A percentile compares a stretch with the other conserved stretches of the same genome.
phyloP scores from a whole-genome alignment of 2,113 vertebrate species.

The Brienomyrus longianalis region DNA sequence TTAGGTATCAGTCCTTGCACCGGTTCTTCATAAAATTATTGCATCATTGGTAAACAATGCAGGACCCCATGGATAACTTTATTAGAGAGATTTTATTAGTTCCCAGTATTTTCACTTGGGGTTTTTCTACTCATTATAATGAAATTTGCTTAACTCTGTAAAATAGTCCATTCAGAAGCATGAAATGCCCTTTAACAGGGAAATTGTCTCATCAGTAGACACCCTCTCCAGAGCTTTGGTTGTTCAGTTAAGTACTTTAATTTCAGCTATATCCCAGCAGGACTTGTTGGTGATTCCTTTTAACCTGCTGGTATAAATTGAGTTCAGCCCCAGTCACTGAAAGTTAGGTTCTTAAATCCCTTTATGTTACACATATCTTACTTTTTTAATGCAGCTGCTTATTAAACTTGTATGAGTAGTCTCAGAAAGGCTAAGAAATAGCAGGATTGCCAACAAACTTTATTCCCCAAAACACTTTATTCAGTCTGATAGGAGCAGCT shows the following conservation, averaged over 20 bases:
- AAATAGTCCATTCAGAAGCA: not conserved
- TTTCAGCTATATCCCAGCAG: not conserved
- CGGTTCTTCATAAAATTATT: not conserved
- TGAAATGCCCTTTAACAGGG: not conserved
- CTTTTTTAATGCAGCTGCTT: not conserved
- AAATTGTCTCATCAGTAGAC: not conserved
- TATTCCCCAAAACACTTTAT: constrained; percentile 31
- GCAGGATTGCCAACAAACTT: not conserved
- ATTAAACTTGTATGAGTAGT: not conserved
- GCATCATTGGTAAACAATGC: not conserved
- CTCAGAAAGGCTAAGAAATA: not conserved
- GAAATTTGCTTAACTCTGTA: not conserved
- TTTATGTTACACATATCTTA: not conserved
- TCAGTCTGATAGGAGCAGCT: constrained; percentile 2
- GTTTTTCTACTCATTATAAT: not conserved
- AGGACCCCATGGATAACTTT: not conserved
- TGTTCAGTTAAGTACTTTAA: not conserved
- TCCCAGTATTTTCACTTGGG: not conserved
- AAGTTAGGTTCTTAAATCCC: not conserved
- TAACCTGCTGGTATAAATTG: not conserved
- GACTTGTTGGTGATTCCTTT: not conserved
- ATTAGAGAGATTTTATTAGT: not conserved
- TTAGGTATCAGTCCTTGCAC: not conserved
- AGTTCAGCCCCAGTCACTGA: not conserved
- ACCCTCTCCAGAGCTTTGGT: not conserved